Percentiles rank a stretch among this genome's conserved stretches.
These are phyloP conservation scores for Bilobella aurantiaca DNA, from an alignment of 1,140 invertebrate genomes.

Conservation along the genomic window DNA sequence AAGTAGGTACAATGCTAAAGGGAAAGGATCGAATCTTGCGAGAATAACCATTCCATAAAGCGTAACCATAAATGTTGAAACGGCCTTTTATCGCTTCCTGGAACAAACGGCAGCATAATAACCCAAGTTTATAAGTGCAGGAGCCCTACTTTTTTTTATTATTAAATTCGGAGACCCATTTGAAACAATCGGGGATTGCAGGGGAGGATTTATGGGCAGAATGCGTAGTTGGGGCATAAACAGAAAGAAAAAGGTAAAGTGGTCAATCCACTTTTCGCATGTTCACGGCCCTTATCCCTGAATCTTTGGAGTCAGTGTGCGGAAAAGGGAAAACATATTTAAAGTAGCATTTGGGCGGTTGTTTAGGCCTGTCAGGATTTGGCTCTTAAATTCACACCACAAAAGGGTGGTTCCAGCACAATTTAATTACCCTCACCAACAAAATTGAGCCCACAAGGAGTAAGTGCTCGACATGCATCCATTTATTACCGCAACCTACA, in stretches of 20 bases:
- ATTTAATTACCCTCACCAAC: slow-evolving; percentile 6
- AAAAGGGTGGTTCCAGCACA: not conserved
- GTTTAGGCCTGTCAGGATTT: slow-evolving; percentile 1
- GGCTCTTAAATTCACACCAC: slow-evolving; percentile 7
- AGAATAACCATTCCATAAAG: no score
- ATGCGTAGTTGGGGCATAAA: not conserved
- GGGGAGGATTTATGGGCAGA: not conserved
- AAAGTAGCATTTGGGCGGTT: not conserved
- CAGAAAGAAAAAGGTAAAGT: slow-evolving; percentile 2
- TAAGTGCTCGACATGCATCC: not conserved
- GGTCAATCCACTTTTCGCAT: not conserved
- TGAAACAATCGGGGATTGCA: not conserved
- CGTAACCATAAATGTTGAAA: no score
- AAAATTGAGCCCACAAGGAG: not conserved
- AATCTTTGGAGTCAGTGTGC: not conserved
- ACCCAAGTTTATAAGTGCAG: not conserved
- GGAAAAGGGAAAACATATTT: not conserved
- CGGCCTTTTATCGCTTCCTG: slow-evolving; percentile 28
- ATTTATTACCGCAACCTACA: slow-evolving; percentile 1
- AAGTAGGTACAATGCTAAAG: no score
- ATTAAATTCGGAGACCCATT: not conserved
- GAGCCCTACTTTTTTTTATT: slow-evolving; percentile 13
- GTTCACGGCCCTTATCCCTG: not conserved
- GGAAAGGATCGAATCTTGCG: no score
- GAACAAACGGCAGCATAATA: slow-evolving; percentile 21